Evolutionary conservation across 2,797 vertebrate species (phyloP).

Genomic region (Lutjanus campechanus): DNA sequence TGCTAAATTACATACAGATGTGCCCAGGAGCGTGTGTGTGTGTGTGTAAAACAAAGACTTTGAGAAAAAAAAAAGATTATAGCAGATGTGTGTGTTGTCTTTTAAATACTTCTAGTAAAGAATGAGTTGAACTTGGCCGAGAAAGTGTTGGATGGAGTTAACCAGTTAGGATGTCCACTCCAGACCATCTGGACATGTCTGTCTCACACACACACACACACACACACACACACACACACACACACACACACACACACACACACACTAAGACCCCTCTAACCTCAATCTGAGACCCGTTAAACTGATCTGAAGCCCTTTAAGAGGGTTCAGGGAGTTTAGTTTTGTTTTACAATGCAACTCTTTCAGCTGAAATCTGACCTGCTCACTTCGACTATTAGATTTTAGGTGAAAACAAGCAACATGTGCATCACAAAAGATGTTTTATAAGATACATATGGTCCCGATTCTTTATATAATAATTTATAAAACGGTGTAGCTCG

Average conservation of each 20-base stretch:
- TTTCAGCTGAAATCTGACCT: too few species aligned
- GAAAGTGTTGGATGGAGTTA: neutral
- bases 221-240: constrained; percentile 6
- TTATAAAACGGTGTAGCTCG: too few species aligned
- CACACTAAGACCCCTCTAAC: neutral
- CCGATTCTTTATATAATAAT: too few species aligned
- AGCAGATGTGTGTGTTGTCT: neutral
- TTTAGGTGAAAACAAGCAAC: too few species aligned
- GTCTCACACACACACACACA: neutral
- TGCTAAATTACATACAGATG: constrained; percentile 70
- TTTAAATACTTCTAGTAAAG: neutral
- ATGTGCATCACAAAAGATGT: too few species aligned
- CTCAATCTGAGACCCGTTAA: neutral
- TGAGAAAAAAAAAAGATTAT: neutral
- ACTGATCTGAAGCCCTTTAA: neutral
- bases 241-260: constrained; percentile 7
- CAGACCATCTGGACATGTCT: neutral
- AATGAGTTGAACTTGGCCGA: constrained; percentile 4
- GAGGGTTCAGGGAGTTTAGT: neutral
- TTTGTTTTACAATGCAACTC: neutral
- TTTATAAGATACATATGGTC: too few species aligned
- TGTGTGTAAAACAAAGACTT: neutral
- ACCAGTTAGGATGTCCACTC: neutral
- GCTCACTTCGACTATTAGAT: too few species aligned
- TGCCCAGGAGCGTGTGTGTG: constrained; percentile 21